These are phyloP conservation scores for Calliopum simillimum DNA, from an alignment of 2,888 invertebrate genomes.

Conservation along the genomic window DNA sequence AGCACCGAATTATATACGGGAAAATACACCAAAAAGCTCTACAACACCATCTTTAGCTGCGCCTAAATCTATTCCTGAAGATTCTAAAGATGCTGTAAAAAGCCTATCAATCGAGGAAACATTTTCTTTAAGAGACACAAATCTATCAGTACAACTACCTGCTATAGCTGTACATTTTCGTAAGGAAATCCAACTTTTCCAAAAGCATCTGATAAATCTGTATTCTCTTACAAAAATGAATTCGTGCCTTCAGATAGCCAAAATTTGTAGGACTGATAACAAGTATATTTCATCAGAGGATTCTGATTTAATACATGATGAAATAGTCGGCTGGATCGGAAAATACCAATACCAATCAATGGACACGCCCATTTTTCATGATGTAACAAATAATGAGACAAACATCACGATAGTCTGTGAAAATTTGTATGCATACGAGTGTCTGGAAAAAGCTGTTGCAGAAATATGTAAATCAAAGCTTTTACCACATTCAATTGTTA, in stretches of 20 bases:
- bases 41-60: too few species aligned
- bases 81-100: too few species aligned
- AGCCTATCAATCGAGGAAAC: too few species aligned
- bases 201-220: conserved; percentile 35
- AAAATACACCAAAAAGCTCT: too few species aligned
- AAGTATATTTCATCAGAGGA: conserved; percentile 21
- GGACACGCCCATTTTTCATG: conserved; percentile 42
- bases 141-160: background rate
- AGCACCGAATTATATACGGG: too few species aligned
- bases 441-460: conserved; percentile 37
- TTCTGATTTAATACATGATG: conserved; percentile 40
- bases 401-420: conserved; percentile 42
- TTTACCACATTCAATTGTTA: background rate
- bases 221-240: background rate
- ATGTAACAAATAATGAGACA: conserved; percentile 34
- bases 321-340: conserved; percentile 42
- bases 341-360: conserved; percentile 39
- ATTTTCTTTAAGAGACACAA: background rate
- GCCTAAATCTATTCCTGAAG: too few species aligned
- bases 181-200: conserved; percentile 42
- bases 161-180: conserved; percentile 11
- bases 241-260: conserved; percentile 40
- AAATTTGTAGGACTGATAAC: conserved; percentile 38
- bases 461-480: conserved; percentile 19
- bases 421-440: conserved; percentile 40